A percentile compares a stretch with the other conserved stretches of the same genome.
Evolutionary conservation across 2,797 vertebrate genomes (phyloP).

Genomic region (Ceryle rudis): DNA sequence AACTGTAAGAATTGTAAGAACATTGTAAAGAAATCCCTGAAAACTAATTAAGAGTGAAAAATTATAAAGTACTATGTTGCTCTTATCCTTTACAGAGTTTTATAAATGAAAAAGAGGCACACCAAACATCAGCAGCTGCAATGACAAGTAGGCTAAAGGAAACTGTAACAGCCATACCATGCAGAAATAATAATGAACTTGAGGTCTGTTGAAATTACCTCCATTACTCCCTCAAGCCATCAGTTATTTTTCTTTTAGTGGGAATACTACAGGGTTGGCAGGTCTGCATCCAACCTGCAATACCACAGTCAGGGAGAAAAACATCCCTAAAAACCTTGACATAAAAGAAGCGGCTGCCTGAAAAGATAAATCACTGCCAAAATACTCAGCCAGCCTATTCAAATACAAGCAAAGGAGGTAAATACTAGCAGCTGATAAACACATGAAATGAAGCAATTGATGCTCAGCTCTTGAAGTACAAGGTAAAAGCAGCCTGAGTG

Average conservation of each 20-base stretch:
- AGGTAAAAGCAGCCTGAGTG: not conserved
- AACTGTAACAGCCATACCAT: not conserved
- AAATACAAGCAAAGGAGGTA: conserved; percentile 25
- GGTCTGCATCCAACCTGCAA: not conserved
- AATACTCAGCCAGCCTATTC: conserved; percentile 32
- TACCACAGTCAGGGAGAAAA: conserved; percentile 28
- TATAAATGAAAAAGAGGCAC: not conserved
- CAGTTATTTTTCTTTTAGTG: conserved; percentile 19
- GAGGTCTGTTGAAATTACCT: conserved; percentile 21
- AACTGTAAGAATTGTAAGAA: not conserved
- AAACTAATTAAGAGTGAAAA: not conserved
- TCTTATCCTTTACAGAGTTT: not conserved
- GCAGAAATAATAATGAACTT: not conserved
- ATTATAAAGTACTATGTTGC: not conserved
- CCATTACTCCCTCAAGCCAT: not conserved
- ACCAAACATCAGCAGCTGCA: not conserved
- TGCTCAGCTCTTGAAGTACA: not conserved
- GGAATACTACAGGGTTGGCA: not conserved
- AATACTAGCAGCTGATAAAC: conserved; percentile 44
- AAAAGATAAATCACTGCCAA: conserved; percentile 65
- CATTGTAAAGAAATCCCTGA: not conserved
- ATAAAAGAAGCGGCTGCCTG: conserved; percentile 64
- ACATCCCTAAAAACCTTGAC: conserved; percentile 11
- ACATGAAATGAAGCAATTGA: not conserved
- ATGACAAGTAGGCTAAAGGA: not conserved